Base-by-base conservation (phyloP, 2,888 invertebrate genomes). In the Melikaiella ostensackeni region DNA sequence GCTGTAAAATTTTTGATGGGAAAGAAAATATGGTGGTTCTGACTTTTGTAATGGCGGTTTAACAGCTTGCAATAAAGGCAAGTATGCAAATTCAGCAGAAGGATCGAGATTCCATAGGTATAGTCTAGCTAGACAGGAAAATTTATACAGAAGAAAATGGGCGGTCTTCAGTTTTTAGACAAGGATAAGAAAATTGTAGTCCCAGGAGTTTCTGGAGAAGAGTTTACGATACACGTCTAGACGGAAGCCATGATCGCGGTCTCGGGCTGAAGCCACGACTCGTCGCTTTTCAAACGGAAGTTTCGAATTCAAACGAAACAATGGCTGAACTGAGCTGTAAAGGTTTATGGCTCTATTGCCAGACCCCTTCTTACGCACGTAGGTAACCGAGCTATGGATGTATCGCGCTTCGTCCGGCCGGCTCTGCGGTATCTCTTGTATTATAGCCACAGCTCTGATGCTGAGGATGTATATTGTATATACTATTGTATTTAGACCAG, bases 271-370 rank as follows among this genome's bases (percentile, higher is more conserved):
- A 76, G 75, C 70, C 46, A 61, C 64, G 73, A 55, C 76, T 27
- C 77, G 77, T 62, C 63, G 82, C 82, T 79, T 75, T 78, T 76
- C 82, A 81, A 88, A 86, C 88, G 89, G 89, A 90, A 89, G 89
- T 90, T 88, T 87, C 82, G 81, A 85, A 84, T 86, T 85, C 84
- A 84, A 86, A 87, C 85, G 87, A 88, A 88, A 88, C 87, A 86
- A 85, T 87, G 83, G 84, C 81, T 85, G 84, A 84, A 85, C 83
- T 77, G 86, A 85, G 87, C 84, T 81, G 83, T 88, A 87, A 88
- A 87, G 82, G 84, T 90, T 90, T 90, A 89, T 85, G 88, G 87
- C 89, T 89, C 87, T 87, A 89, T 89, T 88, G 84, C 84, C 75
- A 75, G 77, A 59, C 77, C 80, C 76, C 79, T 50, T 63, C 73